These are phyloP conservation scores for Cepaea hortensis DNA, from an alignment of 2,888 invertebrate species.

Conservation along the genomic window DNA sequence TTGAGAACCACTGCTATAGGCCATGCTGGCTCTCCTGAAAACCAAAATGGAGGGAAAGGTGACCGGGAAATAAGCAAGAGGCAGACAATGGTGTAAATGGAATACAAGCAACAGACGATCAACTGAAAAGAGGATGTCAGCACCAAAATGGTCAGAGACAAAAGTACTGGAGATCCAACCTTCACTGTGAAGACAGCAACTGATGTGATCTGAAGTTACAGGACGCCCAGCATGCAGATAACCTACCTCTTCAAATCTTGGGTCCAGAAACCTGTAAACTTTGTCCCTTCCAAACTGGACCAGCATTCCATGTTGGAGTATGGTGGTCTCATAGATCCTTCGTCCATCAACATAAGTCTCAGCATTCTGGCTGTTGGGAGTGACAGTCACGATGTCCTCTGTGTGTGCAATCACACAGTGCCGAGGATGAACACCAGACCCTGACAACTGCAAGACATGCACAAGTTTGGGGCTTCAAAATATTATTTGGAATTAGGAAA, in stretches of 20 bases:
- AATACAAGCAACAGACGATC: background rate
- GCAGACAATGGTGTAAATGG: background rate
- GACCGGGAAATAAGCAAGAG: too few relatives aligned
- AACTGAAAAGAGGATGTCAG: background rate
- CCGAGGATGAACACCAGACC: conserved; percentile 93
- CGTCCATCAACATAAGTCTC: conserved; percentile 96
- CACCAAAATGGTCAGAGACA: background rate
- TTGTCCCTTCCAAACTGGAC: conserved; percentile 78
- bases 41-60: too few relatives aligned
- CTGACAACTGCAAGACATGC: conserved; percentile 79
- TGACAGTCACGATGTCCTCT: conserved; percentile 93
- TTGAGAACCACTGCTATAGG: too few relatives aligned
- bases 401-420: conserved; percentile 95
- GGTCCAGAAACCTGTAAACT: conserved; percentile 79
- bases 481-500: background rate
- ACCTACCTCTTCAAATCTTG: conserved; percentile 70
- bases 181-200: too few relatives aligned
- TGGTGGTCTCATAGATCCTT: conserved; percentile 92
- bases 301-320: conserved; percentile 82
- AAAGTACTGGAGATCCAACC: too few relatives aligned
- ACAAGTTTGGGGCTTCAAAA: background rate
- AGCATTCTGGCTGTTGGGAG: conserved; percentile 94
- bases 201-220: too few relatives aligned
- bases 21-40: too few relatives aligned
- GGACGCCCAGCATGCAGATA: background rate